These are phyloP conservation scores for Onychomys torridus DNA, from an alignment of 2,797 vertebrate species.

Conservation along the genomic window DNA sequence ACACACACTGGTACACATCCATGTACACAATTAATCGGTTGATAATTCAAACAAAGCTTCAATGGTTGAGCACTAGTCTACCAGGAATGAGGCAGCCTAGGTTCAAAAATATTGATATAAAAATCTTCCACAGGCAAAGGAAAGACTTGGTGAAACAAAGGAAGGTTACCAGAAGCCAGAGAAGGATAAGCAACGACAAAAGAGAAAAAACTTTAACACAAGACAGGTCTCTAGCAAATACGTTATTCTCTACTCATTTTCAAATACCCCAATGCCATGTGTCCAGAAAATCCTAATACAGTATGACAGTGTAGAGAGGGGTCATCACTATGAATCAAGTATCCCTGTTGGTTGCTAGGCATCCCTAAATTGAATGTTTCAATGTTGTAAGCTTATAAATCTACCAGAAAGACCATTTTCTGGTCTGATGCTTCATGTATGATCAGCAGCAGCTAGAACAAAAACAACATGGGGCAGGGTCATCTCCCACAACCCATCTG, in stretches of 20 bases:
- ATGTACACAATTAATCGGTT: not conserved
- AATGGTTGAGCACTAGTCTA: not conserved
- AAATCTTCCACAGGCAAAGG: not conserved
- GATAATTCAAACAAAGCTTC: not conserved
- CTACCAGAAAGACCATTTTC: slow-evolving; percentile 33
- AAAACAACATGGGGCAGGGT: slow-evolving; percentile 70
- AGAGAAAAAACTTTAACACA: slow-evolving; percentile 31
- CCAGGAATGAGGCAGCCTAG: not conserved
- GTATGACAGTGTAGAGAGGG: slow-evolving; percentile 13
- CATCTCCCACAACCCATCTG: slow-evolving; percentile 79
- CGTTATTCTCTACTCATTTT: slow-evolving; percentile 46
- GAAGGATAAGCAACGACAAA: slow-evolving; percentile 7
- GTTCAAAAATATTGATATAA: not conserved
- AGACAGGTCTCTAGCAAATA: slow-evolving; percentile 40
- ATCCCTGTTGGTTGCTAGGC: slow-evolving; percentile 11
- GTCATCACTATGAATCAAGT: not conserved
- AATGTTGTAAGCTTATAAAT: slow-evolving; percentile 51
- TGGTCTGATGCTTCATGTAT: slow-evolving; percentile 45
- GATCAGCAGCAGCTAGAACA: slow-evolving; percentile 67
- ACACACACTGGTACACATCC: not conserved
- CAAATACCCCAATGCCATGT: not conserved
- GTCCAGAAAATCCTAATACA: slow-evolving; percentile 16
- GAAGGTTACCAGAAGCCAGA: slow-evolving; percentile 8
- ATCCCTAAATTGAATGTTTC: slow-evolving; percentile 27
- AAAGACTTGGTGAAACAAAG: not conserved